Evolutionary conservation across 2,113 vertebrate genomes (phyloP), one percentile per base, ranked within the genome.

Genomic region (Phyllostomus discolor): DNA sequence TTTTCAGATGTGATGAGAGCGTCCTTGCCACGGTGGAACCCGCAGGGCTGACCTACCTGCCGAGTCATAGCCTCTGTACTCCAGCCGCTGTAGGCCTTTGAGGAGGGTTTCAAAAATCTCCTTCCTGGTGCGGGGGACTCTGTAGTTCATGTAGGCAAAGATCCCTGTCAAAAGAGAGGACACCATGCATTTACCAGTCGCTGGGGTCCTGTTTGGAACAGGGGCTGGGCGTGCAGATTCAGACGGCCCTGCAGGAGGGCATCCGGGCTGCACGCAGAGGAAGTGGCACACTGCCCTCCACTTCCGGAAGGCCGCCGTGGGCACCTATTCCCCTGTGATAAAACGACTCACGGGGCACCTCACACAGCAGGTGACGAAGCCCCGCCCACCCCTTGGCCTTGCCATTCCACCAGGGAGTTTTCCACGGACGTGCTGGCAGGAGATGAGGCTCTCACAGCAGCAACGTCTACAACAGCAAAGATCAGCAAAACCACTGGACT

Each of bases 1-100:
- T 87, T 84, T 79, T 88, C 75, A 24, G 41, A 54, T 81, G 19
- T 70, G 41, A 86, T 28, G 20, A 43, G 15, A 41, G 7, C 3
- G 1, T 12, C 48, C 41, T 76, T 66, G 48, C 69, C 20, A 11
- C 2, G 1, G 5, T 15, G 1, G 46, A 38, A 10, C 62, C 52
- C 15, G 2, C 7, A 12, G 20, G 57, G 33, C 98, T 96, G 57
- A 24, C 98, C 96, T 97, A 99, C 99, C 99, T 99, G 99, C 99
- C 66, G 99, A 99, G 98, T 99, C 99, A 89, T 99, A 99, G 35
- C 99, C 99, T 98, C 99, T 99, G 98, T 99, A 99, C 98, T 99
- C 99, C 93, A 99, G 98, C 46, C 99, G 99, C 98, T 99, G 99
- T 84, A 99, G 98, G 80, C 99, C 99, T 97, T 99, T 99, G 97